Evolutionary conservation across 1,140 invertebrate species (phyloP), one percentile per base, ranked within the genome.

Genomic region (Drosophila punjabiensis): DNA sequence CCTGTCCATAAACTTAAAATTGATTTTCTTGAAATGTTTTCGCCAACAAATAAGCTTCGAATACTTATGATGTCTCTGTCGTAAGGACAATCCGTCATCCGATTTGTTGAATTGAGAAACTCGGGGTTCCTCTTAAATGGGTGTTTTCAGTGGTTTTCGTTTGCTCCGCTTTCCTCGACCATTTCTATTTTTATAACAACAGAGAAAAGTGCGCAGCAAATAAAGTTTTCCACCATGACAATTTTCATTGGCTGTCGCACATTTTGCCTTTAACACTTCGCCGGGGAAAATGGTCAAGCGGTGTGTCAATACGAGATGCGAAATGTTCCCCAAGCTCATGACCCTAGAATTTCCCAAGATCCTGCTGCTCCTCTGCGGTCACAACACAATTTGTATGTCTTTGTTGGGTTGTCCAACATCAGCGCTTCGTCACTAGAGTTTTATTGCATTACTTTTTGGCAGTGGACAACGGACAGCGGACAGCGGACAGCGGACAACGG

Each of bases 301-400:
- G 55, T 50, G 35, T 68, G 74, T 73, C 75, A 81, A 62, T 68
- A 56, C 33, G 37, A 59, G 59, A 67, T 67, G 66, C 64, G 33
- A 73, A 71, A 68, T 33, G 47, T 37, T 73, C 48, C 16, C 14
- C 16, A 11, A 28, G 67, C 66, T 50, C 10, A 10, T 33, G 16
- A 20, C 47, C 30, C 30, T 18, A 35, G 30, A 69, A 55, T 68
- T 68, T 67, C 10, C 37, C 41, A 24, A 43, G 32, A 35, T 50
- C 18, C 37, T 32, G 24, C 9, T 11, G 28, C 48, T 41, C 47
- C 81, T 61, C 55, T 76, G 73, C 69, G 84, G 85, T 83, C 77
- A 84, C 77, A 78, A 74, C 70, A 88, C 78, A 85, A 88, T 85
- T 89, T 89, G 78, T 84, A 53, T 88, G 69, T 89, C 85, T 81